Percentiles rank a stretch among this genome's conserved stretches.
These are phyloP conservation scores for Aphelinus atriplicis DNA, from an alignment of 1,140 invertebrate genomes.

Conservation along the genomic window DNA sequence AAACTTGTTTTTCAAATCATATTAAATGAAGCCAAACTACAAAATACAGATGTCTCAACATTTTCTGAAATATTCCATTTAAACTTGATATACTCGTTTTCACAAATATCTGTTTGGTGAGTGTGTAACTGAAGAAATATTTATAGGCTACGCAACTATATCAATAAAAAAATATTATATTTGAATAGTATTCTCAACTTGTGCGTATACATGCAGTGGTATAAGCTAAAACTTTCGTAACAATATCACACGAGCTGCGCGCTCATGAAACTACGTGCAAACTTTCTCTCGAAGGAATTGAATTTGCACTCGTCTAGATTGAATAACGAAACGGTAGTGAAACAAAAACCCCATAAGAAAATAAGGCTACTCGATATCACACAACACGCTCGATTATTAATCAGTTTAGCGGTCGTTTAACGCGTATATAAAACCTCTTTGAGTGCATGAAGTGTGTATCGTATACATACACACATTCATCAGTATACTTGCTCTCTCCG, in stretches of 20 bases:
- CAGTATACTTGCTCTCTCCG: not conserved
- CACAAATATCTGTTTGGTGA: too few species aligned
- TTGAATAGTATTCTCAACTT: constrained; percentile 3
- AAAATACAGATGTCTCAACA: too few species aligned
- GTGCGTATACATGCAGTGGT: not conserved
- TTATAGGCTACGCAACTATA: too few species aligned
- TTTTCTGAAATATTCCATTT: too few species aligned
- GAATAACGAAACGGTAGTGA: constrained; percentile 7
- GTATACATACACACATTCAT: constrained; percentile 15
- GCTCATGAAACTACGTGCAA: constrained; percentile 11
- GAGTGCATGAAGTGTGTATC: constrained; percentile 14
- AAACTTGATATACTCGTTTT: too few species aligned
- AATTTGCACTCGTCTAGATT: constrained; percentile 23
- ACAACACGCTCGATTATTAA: constrained; percentile 27
- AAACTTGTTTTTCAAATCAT: too few species aligned
- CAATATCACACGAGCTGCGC: not conserved
- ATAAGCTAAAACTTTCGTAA: constrained; percentile 8
- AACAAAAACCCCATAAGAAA: not conserved
- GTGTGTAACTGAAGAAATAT: too few species aligned
- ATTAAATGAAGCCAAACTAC: too few species aligned
- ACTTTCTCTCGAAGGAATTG: constrained; percentile 14
- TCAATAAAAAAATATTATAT: too few species aligned
- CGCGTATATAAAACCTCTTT: not conserved
- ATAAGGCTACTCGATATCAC: not conserved
- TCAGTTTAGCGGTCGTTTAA: constrained; percentile 31